phyloP scores from a whole-genome alignment of 2,888 invertebrate genomes.

The Hermaeophaga mercurialis region DNA sequence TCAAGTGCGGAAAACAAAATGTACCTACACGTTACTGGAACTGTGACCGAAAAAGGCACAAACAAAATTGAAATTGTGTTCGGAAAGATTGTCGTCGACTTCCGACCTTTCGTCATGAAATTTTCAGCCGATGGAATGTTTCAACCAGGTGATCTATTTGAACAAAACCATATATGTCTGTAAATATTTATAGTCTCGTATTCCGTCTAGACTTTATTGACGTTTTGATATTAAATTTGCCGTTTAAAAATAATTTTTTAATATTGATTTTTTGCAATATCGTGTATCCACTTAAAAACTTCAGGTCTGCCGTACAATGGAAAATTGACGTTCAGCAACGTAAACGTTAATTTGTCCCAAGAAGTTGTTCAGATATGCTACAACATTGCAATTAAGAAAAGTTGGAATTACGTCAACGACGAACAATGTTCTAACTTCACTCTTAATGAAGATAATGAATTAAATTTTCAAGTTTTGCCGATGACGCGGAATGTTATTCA shows the following conservation, averaged over 20 bases:
- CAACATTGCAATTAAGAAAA: conserved; percentile 51
- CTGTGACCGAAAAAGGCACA: conserved; percentile 66
- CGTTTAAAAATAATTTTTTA: too few species aligned
- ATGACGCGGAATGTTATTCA: conserved; percentile 51
- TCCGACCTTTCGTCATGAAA: conserved; percentile 63
- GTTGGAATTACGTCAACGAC: conserved; percentile 51
- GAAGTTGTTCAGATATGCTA: conserved; percentile 54
- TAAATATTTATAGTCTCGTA: too few species aligned
- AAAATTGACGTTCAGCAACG: conserved; percentile 58
- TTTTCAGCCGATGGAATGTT: conserved; percentile 61
- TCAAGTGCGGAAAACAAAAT: conserved; percentile 41
- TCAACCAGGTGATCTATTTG: conserved; percentile 61
- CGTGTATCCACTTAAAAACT: too few species aligned
- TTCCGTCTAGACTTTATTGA: too few species aligned
- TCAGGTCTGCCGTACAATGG: conserved; percentile 74
- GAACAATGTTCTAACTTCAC: conserved; percentile 51
- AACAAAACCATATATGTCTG: background rate
- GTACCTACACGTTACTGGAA: conserved; percentile 54
- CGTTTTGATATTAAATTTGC: too few species aligned
- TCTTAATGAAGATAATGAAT: conserved; percentile 41
- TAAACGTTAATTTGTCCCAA: conserved; percentile 35
- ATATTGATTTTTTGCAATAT: too few species aligned
- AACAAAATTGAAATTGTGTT: conserved; percentile 67
- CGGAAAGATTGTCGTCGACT: conserved; percentile 61
- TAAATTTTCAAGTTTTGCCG: conserved; percentile 51